These are phyloP conservation scores for Mobula hypostoma DNA, from an alignment of 2,113 vertebrate genomes.

Conservation along the genomic window DNA sequence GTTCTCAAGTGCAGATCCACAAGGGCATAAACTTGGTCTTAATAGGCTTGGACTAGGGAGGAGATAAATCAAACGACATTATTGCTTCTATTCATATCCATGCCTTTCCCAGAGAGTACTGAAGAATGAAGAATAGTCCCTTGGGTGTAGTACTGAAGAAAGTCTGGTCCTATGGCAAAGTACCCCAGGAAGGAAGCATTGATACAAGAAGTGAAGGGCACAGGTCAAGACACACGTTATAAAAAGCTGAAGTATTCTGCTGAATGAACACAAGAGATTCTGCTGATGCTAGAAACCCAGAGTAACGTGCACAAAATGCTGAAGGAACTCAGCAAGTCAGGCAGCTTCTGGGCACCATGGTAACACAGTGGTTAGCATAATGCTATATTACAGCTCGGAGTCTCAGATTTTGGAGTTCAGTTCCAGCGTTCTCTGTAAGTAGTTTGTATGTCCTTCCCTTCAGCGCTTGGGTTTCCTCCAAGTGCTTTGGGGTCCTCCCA, in stretches of 20 bases:
- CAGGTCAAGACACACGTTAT: neutral
- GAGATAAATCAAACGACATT: neutral
- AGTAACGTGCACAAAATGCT: too few species aligned
- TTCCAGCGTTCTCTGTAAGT: too few species aligned
- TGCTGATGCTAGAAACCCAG: too few species aligned
- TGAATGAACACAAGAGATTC: neutral
- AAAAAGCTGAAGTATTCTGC: neutral
- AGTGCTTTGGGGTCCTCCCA: too few species aligned
- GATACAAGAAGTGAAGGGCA: neutral
- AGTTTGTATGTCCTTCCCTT: too few species aligned
- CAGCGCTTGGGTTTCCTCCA: too few species aligned
- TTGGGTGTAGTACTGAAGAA: neutral
- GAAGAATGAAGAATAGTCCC: neutral
- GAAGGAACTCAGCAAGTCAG: too few species aligned
- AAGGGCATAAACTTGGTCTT: neutral
- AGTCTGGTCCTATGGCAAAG: neutral
- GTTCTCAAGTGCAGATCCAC: neutral
- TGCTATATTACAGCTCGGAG: too few species aligned
- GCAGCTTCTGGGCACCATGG: too few species aligned
- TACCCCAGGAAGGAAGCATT: neutral
- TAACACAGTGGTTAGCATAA: too few species aligned
- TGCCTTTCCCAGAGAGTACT: neutral
- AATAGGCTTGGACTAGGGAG: neutral
- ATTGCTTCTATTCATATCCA: neutral
- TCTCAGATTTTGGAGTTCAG: too few species aligned